Evolutionary conservation across 1,140 invertebrate species (phyloP), one percentile per base, ranked within the genome.

Genomic region (Drosophila nigromelanica): DNA sequence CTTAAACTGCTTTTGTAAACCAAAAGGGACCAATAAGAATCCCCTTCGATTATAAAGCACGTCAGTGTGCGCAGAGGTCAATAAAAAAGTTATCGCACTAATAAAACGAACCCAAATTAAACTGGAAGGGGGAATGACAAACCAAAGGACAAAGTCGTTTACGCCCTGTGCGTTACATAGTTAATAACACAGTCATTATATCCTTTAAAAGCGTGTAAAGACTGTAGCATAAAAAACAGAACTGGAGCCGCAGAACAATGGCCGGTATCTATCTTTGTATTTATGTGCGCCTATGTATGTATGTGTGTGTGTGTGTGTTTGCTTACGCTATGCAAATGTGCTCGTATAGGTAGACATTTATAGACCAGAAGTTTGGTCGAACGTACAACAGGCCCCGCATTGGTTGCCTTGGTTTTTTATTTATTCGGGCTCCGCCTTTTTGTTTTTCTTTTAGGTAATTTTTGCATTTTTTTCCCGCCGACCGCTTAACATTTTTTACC

Each of bases 311-410:
- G 51, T 58, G 33, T 62, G 39, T 45, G 40, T 52, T 68, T 52
- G 61, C 77, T 77, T 71, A 66, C 63, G 50, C 43, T 74, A 74
- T 77, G 71, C 66, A 77, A 73, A 77, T 74, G 59, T 74, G 42
- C 68, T 59, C 70, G 63, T 77, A 64, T 80, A 67, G 73, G 66
- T 87, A 78, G 78, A 82, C 82, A 86, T 86, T 86, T 87, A 86
- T 86, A 82, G 82, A 70, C 83, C 72, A 82, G 73, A 87, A 87
- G 83, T 89, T 87, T 76, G 75, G 70, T 69, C 52, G 73, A 68
- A 73, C 67, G 50, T 68, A 62, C 75, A 73, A 24, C 64, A 48
- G 56, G 37, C 15, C 43, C 54, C 37, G 62, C 69, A 70, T 76
- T 76, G 63, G 80, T 82, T 83, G 63, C 60, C 75, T 78, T 60